Conservation (phyloP, 2,113 vertebrate species). For the Platysternon megacephalum region DNA sequence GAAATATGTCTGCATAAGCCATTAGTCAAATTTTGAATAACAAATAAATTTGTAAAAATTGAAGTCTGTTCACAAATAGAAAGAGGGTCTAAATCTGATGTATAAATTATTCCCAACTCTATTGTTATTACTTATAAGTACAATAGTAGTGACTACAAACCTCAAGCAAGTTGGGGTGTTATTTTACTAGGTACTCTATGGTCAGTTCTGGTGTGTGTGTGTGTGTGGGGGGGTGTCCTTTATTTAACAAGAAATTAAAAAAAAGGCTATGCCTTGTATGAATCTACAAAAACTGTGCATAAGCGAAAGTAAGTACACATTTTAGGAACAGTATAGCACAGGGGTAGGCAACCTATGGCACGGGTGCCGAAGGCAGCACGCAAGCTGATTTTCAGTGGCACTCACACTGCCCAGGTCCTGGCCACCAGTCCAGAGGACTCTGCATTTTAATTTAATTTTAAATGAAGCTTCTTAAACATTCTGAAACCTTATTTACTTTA, state of each 20-base stretch:
- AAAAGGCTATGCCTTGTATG: neutral
- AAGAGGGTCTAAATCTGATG: no score
- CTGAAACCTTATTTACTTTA: no score
- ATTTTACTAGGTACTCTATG: neutral
- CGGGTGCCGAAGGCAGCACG: no score
- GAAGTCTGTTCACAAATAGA: no score
- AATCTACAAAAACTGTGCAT: neutral
- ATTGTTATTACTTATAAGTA: neutral
- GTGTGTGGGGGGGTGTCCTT: neutral
- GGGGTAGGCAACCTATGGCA: no score
- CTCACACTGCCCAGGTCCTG: no score
- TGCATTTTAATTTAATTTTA: no score
- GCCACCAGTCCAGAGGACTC: no score
- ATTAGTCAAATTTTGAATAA: neutral
- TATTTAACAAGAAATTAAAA: neutral
- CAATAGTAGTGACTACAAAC: neutral
- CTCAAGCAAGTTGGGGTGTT: neutral
- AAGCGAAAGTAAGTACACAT: neutral
- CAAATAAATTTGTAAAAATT: neutral
- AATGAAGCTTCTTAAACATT: no score
- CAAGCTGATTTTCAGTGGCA: no score
- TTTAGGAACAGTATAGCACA: neutral
- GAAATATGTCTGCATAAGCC: neutral
- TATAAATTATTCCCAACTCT: no score
- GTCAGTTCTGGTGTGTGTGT: neutral